Conservation (phyloP, 2,888 invertebrate species). For the Athalia cordata region DNA sequence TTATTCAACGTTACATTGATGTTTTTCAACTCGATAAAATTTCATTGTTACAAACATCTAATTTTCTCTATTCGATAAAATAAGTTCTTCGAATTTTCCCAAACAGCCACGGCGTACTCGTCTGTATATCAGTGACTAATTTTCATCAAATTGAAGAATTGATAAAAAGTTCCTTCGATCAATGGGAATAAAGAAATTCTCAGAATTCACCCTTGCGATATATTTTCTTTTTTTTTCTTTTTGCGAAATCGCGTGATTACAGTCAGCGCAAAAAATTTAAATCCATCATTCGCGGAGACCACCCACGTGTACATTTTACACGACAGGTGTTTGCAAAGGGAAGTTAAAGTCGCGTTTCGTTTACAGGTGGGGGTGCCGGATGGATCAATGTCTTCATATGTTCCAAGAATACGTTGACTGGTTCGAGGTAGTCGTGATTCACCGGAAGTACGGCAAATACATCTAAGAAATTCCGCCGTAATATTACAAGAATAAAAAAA, state of each 20-base stretch:
- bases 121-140: too few species aligned
- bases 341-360: background rate
- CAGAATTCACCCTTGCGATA: background rate
- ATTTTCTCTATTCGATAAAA: too few species aligned
- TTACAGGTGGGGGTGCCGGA: background rate
- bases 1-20: too few species aligned
- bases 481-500: too few species aligned
- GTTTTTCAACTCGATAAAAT: too few species aligned
- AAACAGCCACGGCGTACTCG: too few species aligned
- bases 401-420: constrained; percentile 20
- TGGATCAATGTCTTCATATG: constrained; percentile 34
- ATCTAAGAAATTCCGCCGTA: background rate
- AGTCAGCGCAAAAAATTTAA: background rate
- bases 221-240: background rate
- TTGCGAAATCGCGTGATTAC: background rate
- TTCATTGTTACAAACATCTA: too few species aligned
- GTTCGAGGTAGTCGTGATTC: constrained; percentile 40
- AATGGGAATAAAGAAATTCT: too few species aligned
- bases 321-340: constrained; percentile 35
- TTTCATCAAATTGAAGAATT: too few species aligned
- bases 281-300: constrained; percentile 13
- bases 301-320: constrained; percentile 38
- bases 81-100: too few species aligned
- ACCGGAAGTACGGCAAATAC: constrained; percentile 17
- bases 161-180: too few species aligned